Evolutionary conservation across 2,113 vertebrate species (phyloP).

Genomic region (Macquaria ambigua): DNA sequence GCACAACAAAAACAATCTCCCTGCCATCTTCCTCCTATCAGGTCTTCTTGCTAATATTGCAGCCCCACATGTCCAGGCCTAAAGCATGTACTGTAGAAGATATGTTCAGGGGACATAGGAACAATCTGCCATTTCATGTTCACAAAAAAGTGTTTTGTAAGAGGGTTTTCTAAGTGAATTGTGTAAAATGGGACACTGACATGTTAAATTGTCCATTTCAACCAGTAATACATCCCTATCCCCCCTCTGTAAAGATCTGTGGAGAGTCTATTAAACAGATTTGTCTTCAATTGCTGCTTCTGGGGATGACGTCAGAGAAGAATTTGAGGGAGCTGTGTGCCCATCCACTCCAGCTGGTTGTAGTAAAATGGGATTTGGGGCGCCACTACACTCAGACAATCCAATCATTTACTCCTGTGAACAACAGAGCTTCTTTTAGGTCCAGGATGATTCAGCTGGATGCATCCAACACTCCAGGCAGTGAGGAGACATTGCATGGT

Average conservation of each 20-base stretch:
- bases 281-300: constrained; percentile 28
- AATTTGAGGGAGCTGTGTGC: background rate
- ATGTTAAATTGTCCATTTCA: background rate
- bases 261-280: constrained; percentile 43
- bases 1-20: background rate
- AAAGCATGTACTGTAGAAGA: background rate
- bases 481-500: constrained; percentile 25
- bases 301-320: constrained; percentile 19
- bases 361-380: constrained; percentile 46
- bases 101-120: background rate
- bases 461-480: constrained; percentile 31
- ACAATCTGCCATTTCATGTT: background rate
- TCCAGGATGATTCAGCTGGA: constrained; percentile 36
- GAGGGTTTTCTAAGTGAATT: background rate
- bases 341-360: constrained; percentile 23
- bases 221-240: constrained; percentile 5
- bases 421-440: constrained; percentile 31
- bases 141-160: background rate
- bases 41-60: background rate
- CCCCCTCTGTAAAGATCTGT: constrained; percentile 25
- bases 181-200: background rate
- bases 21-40: background rate
- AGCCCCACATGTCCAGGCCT: background rate
- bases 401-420: constrained; percentile 52
- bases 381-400: constrained; percentile 23